These are phyloP conservation scores for Chloroceryle amazona DNA, from an alignment of 2,797 vertebrate species.

Conservation along the genomic window DNA sequence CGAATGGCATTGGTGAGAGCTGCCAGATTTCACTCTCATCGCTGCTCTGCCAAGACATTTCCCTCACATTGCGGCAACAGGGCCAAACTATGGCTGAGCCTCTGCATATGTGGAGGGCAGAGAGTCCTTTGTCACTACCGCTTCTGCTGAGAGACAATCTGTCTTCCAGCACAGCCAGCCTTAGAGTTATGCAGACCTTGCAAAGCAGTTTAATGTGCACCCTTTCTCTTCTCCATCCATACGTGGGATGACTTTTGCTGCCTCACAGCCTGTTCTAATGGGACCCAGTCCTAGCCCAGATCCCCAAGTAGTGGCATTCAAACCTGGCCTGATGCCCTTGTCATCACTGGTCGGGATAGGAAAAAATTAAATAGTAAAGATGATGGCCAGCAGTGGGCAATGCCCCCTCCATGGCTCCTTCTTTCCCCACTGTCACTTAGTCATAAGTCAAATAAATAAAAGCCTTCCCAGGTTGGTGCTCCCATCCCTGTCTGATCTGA, in stretches of 20 bases:
- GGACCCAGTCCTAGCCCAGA: accelerated
- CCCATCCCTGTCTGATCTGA: not conserved
- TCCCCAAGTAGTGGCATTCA: accelerated
- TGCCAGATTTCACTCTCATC: not conserved
- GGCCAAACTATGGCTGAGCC: not conserved
- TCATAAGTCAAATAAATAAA: not conserved
- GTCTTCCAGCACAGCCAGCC: not conserved
- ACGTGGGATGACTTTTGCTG: not conserved
- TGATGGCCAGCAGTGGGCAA: not conserved
- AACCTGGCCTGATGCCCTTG: not conserved
- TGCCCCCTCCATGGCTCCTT: not conserved
- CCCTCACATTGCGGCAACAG: not conserved
- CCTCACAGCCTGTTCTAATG: not conserved
- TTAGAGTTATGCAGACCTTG: not conserved
- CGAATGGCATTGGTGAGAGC: accelerated
- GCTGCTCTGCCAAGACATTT: not conserved
- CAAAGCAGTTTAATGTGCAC: not conserved
- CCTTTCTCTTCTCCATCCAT: not conserved
- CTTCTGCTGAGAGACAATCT: not conserved
- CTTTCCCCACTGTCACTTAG: accelerated
- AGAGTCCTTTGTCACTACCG: not conserved
- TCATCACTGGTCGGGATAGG: not conserved
- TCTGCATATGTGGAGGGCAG: not conserved
- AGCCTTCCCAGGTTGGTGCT: not conserved
- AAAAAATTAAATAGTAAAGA: not conserved